phyloP scores from a whole-genome alignment of 2,797 vertebrate species.

The Falco rusticolus region DNA sequence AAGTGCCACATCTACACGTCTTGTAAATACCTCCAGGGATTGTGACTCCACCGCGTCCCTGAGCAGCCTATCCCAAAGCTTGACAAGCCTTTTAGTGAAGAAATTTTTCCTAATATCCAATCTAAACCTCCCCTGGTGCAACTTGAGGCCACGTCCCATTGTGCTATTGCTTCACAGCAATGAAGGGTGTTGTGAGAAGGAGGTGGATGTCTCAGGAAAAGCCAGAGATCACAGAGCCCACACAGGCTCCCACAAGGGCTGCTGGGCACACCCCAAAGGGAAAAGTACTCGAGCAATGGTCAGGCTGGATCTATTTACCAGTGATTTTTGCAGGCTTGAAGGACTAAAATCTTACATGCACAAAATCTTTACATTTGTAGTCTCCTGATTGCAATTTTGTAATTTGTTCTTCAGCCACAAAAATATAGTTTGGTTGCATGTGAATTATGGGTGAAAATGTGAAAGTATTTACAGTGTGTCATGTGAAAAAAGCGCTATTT shows the following conservation, averaged over 20 bases:
- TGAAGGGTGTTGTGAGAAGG: accelerated
- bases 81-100: no score
- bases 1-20: no score
- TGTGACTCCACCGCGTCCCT: no score
- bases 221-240: no score
- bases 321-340: neutral
- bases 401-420: neutral
- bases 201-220: neutral
- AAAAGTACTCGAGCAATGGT: neutral
- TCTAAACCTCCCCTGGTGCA: no score
- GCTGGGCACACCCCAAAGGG: neutral
- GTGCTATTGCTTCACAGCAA: neutral
- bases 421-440: neutral
- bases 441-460: neutral
- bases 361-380: neutral
- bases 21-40: no score
- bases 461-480: neutral
- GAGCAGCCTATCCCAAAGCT: no score
- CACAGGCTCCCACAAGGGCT: neutral
- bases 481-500: neutral
- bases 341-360: neutral
- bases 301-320: neutral
- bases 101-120: no score
- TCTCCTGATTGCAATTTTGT: neutral
- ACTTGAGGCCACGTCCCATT: no score